Base-by-base conservation (phyloP, 2,888 invertebrate genomes). In the Apodemia mormo region DNA sequence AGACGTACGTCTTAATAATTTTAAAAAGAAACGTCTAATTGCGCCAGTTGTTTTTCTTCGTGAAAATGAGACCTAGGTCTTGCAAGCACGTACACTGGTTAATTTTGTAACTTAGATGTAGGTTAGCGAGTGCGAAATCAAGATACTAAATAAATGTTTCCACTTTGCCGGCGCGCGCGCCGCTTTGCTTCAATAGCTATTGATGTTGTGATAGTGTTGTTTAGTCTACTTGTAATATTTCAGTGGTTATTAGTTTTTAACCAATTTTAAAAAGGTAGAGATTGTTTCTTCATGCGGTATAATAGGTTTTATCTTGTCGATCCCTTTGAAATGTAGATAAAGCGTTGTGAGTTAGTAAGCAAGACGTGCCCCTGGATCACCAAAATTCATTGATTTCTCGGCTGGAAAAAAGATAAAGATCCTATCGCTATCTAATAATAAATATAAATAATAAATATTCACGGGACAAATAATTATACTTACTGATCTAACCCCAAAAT, bases 181-280 rank as follows among this genome's bases (percentile, higher is more conserved):
- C 80, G 86, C 74, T 80, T 74, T 88, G 90, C 88, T 81, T 82
- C 85, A 87, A 76, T 81, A 81, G 79, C 54, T 81, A 91, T 82
- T 84, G 81, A 85, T 87, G 90, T 78, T 87, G 83, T 79, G 75
- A 71, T 71, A 73, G 71, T 73, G 73, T 70, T 71, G 65, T 68
- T 70, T 56, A 14, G 70, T 68, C 67, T 70, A 68, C 70, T 73
- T 75, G 73, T 76, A 74, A 76, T 75, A 76, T 74, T 77, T 68
- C 74, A 72, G 68, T 74, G 64, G 67, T 70, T 74, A 61, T 61
- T 37, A 33, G 7, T 14, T 14, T 61, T 33, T 8, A 68, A 54
- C 37, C 22, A 30, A 58, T 52, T 52, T 52, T 12, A n/a, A 52
- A 52, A 49, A 45, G 43, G 1, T 10, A 43, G 10, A 43, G 10